Percentiles rank a stretch among this genome's conserved stretches.
phyloP scores from a whole-genome alignment of 2,113 vertebrate genomes.

The Salvator merianae region DNA sequence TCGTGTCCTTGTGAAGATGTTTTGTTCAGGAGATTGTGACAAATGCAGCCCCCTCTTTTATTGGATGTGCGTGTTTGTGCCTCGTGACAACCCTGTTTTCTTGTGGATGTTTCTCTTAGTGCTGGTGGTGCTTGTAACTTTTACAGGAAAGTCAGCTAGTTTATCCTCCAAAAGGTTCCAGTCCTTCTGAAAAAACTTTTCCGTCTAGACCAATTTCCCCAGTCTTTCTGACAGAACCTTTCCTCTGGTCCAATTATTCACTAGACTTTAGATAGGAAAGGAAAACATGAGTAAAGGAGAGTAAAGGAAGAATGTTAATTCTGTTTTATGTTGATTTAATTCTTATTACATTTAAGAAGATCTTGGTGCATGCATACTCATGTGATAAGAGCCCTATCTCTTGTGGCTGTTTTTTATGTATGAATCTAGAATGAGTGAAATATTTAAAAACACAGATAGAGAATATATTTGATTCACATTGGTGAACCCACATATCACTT shows the following conservation, averaged over 20 bases:
- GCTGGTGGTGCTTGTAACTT: not conserved
- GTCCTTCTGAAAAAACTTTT: not conserved
- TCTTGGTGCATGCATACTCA: not conserved
- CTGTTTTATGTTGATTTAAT: not conserved
- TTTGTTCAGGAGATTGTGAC: not conserved
- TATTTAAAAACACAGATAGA: not conserved
- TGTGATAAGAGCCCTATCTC: not conserved
- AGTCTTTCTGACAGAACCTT: not conserved
- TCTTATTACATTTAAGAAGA: not conserved
- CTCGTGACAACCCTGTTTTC: not conserved
- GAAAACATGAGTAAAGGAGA: not conserved
- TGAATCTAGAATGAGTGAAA: not conserved
- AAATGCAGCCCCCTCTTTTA: fast-evolving
- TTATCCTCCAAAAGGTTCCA: not conserved
- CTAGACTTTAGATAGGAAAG: not conserved
- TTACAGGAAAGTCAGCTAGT: not conserved
- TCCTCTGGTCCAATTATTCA: too few species aligned
- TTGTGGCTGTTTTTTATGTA: not conserved
- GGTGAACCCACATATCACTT: too few species aligned
- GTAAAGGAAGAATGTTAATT: not conserved
- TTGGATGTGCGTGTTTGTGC: fast-evolving
- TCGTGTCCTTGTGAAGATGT: not conserved
- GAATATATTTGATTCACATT: too few species aligned
- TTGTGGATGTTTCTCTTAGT: not conserved
- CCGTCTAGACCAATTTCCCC: too few species aligned